These are phyloP conservation scores for Polymixis lichenea DNA, from an alignment of 2,888 invertebrate genomes.

Conservation along the genomic window DNA sequence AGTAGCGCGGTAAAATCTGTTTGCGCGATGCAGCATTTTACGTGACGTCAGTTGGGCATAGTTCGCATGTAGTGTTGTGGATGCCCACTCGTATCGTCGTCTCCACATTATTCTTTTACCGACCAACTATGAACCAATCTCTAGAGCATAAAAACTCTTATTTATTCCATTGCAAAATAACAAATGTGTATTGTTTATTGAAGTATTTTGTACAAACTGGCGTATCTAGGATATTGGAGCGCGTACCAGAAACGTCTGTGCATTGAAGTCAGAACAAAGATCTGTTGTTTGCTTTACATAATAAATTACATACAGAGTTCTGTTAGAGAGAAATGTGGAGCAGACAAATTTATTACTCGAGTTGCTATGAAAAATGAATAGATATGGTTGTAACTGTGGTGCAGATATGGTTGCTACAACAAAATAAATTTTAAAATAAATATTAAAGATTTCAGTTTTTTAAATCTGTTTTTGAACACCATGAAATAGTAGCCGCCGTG, in stretches of 20 bases:
- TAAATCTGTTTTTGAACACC: too few relatives aligned
- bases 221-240: slow-evolving; percentile 42
- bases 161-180: not conserved
- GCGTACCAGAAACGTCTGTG: slow-evolving; percentile 37
- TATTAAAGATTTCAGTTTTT: too few relatives aligned
- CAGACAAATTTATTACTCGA: slow-evolving; percentile 18
- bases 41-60: too few relatives aligned
- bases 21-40: too few relatives aligned
- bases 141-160: not conserved
- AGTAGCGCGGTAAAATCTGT: too few relatives aligned
- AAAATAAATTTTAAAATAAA: too few relatives aligned
- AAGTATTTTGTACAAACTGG: slow-evolving; percentile 8
- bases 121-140: not conserved
- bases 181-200: slow-evolving; percentile 5
- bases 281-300: slow-evolving; percentile 22
- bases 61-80: too few relatives aligned
- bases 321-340: slow-evolving; percentile 27
- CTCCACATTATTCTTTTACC: not conserved
- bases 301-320: slow-evolving; percentile 31
- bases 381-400: slow-evolving; percentile 3
- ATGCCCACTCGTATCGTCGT: not conserved
- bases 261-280: slow-evolving; percentile 30
- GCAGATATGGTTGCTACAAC: too few relatives aligned
- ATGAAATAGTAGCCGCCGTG: too few relatives aligned
- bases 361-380: slow-evolving; percentile 10